Percentiles rank a stretch among this genome's conserved stretches.
Evolutionary conservation across 2,797 vertebrate species (phyloP).

Genomic region (Phataginus tetradactyla): DNA sequence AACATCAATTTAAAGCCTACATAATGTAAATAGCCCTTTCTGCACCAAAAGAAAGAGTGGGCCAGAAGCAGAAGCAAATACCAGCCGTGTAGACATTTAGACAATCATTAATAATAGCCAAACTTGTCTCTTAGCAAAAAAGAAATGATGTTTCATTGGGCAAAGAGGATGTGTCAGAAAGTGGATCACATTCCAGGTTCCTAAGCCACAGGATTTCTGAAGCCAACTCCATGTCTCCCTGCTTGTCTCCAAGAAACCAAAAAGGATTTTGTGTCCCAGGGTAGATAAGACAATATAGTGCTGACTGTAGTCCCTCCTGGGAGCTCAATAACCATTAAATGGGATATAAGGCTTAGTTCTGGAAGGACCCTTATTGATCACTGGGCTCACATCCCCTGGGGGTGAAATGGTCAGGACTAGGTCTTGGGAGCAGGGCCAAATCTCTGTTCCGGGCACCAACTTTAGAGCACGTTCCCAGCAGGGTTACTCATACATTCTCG

Average conservation of each 20-base stretch:
- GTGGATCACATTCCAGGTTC: background rate
- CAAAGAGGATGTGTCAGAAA: background rate
- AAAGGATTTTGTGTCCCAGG: background rate
- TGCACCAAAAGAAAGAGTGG: background rate
- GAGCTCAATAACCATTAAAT: background rate
- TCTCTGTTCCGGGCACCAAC: background rate
- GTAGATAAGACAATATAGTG: background rate
- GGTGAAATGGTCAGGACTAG: background rate
- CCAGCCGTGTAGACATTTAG: background rate
- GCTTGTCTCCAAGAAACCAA: background rate
- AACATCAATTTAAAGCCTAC: background rate
- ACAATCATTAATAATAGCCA: background rate
- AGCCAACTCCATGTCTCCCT: background rate
- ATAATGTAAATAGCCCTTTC: constrained; percentile 18
- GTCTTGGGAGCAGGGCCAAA: background rate
- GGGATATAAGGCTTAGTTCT: background rate
- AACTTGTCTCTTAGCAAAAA: constrained; percentile 2
- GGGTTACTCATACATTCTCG: background rate
- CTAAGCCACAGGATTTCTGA: background rate
- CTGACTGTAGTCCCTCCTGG: background rate
- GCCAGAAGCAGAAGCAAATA: background rate
- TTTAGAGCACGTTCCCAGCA: background rate
- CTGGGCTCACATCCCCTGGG: background rate
- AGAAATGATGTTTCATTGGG: background rate
- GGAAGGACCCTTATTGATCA: background rate